Base-by-base conservation (phyloP, 2,888 invertebrate genomes). In the Drosophila ochracea region DNA sequence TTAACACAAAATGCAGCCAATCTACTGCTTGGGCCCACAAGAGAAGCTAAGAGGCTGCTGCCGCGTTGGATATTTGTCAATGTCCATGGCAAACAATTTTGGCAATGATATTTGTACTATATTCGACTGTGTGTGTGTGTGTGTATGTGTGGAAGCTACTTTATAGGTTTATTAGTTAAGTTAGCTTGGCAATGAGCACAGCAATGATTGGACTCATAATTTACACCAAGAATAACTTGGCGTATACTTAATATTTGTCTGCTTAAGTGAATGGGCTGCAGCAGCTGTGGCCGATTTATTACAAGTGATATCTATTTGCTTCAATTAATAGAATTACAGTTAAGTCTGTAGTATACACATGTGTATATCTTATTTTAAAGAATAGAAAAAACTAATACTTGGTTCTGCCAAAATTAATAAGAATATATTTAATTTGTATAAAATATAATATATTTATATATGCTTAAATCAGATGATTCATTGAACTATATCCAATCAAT, bases 1-100 rank as follows among this genome's bases (percentile, higher is more conserved):
- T 84, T 79, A 86, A 86, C 89, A 86, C 72, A 89, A 84, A 84
- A 79, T 81, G 75, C 89, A 89, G 89, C 79, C 87, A 84, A 84
- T 89, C 78, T 76, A 64, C 66, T 68, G 50, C 49, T 65, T 58
- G 58, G 13, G 54, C 30, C 39, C 59, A 10, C 30, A 7, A 13
- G 33, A 68, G 30, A 50, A 58, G 68, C 50, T 30, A 33, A 16
- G 53, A 33, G 33, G 19, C 28, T n/a, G 39, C 62, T 78, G 75
- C 68, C 67, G 68, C 73, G 73, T 80, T 83, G 83, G 73, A 80
- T 81, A 89, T 84, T 84, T 89, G 82, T 84, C 84, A 86, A 81
- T 86, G 84, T 76, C 73, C 64, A 68, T 30, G 60, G 70, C 60
- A 59, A 72, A 82, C 72, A 58, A 50, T 79, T 82, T 76, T 76